Evolutionary conservation across 2,113 vertebrate species (phyloP).

Genomic region (Fulmarus glacialis): DNA sequence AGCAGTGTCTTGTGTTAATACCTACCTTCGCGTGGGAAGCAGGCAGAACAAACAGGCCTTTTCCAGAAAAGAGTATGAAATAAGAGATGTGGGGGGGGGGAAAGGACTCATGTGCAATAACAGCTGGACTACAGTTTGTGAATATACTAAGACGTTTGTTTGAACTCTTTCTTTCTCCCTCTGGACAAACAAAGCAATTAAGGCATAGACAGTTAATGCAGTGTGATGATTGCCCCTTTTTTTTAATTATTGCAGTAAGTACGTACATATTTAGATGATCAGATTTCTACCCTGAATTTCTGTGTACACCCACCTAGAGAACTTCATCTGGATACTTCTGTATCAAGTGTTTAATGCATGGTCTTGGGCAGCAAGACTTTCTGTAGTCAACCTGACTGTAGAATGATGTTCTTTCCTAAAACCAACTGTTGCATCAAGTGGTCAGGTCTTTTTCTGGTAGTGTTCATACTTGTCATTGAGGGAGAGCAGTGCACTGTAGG

Average conservation of each 20-base stretch:
- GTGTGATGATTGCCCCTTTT: neutral
- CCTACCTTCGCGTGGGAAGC: neutral
- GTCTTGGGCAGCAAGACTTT: neutral
- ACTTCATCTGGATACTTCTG: neutral
- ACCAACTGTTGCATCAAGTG: neutral
- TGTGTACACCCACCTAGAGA: neutral
- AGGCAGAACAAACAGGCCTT: neutral
- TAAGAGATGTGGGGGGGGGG: neutral
- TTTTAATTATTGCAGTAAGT: neutral
- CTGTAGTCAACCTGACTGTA: neutral
- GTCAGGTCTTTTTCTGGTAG: neutral
- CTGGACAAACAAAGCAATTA: neutral
- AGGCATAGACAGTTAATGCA: neutral
- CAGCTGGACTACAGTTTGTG: neutral
- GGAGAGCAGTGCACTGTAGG: neutral
- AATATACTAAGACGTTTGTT: neutral
- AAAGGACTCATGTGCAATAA: accelerated
- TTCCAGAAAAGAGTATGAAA: neutral
- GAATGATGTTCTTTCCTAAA: neutral
- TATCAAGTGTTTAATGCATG: neutral
- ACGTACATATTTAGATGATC: neutral
- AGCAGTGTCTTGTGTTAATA: neutral
- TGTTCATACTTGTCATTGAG: neutral
- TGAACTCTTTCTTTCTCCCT: neutral
- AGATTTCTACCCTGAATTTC: neutral